These are phyloP conservation scores for Thalassaphorura encarpata DNA, from an alignment of 1,140 invertebrate genomes.

Conservation along the genomic window DNA sequence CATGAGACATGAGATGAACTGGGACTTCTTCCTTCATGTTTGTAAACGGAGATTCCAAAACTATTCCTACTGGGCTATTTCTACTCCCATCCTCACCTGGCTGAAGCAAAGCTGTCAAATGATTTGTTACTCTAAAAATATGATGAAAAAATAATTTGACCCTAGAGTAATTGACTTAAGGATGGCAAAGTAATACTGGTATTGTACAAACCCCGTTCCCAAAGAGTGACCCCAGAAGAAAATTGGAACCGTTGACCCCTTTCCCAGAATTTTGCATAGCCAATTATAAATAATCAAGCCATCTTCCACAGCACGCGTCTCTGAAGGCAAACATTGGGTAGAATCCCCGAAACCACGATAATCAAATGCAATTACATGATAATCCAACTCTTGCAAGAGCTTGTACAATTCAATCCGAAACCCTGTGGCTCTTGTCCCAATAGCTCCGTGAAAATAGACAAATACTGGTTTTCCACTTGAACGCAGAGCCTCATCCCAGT, in stretches of 20 bases:
- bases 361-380: constrained; percentile 80
- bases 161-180: background rate
- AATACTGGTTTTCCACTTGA: constrained; percentile 36
- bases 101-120: constrained; percentile 46
- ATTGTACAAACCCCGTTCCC: constrained; percentile 49
- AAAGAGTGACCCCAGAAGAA: constrained; percentile 85
- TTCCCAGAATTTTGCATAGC: constrained; percentile 46
- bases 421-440: constrained; percentile 61
- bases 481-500: background rate
- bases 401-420: constrained; percentile 77
- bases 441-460: constrained; percentile 80
- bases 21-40: constrained; percentile 24
- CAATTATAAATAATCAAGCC: constrained; percentile 65
- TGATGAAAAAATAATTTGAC: background rate
- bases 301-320: constrained; percentile 75
- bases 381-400: constrained; percentile 61
- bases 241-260: constrained; percentile 42
- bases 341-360: constrained; percentile 91
- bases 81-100: constrained; percentile 28
- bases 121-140: constrained; percentile 48
- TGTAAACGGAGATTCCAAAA: background rate
- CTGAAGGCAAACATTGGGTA: constrained; percentile 53
- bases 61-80: background rate
- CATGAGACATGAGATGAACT: constrained; percentile 63
- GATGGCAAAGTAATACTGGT: background rate